Conservation (phyloP, 2,888 invertebrate species). For the Lomographa bimaculata region DNA sequence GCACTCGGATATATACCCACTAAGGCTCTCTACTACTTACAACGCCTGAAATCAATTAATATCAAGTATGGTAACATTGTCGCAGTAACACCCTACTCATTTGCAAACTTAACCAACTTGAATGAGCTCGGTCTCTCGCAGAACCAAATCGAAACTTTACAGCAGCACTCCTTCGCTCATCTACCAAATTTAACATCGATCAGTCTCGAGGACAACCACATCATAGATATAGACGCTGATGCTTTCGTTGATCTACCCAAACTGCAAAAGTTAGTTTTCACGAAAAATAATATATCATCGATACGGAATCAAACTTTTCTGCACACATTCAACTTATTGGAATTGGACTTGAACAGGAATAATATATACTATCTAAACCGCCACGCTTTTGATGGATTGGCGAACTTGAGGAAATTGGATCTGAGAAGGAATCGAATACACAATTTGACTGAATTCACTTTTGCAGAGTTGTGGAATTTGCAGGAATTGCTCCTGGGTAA, state of each 20-base stretch:
- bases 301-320: slow-evolving; percentile 93
- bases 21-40: slow-evolving; percentile 86
- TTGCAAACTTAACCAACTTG: slow-evolving; percentile 88
- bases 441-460: slow-evolving; percentile 91
- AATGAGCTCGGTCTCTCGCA: slow-evolving; percentile 86
- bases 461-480: slow-evolving; percentile 90
- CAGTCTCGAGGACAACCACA: slow-evolving; percentile 89
- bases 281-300: slow-evolving; percentile 92
- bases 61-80: slow-evolving; percentile 89
- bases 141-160: slow-evolving; percentile 87
- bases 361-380: slow-evolving; percentile 89
- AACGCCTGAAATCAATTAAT: slow-evolving; percentile 86
- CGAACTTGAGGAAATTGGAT: slow-evolving; percentile 88
- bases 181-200: slow-evolving; percentile 87
- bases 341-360: slow-evolving; percentile 91
- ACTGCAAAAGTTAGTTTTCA: slow-evolving; percentile 89
- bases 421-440: slow-evolving; percentile 89
- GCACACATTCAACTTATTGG: slow-evolving; percentile 88
- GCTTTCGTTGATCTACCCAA: slow-evolving; percentile 89
- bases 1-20: slow-evolving; percentile 88
- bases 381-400: slow-evolving; percentile 90
- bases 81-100: slow-evolving; percentile 87
- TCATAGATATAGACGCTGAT: slow-evolving; percentile 88
- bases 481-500: slow-evolving; percentile 88
- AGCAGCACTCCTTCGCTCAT: slow-evolving; percentile 88